phyloP scores from a whole-genome alignment of 2,888 invertebrate species.

The Operophtera brumata region DNA sequence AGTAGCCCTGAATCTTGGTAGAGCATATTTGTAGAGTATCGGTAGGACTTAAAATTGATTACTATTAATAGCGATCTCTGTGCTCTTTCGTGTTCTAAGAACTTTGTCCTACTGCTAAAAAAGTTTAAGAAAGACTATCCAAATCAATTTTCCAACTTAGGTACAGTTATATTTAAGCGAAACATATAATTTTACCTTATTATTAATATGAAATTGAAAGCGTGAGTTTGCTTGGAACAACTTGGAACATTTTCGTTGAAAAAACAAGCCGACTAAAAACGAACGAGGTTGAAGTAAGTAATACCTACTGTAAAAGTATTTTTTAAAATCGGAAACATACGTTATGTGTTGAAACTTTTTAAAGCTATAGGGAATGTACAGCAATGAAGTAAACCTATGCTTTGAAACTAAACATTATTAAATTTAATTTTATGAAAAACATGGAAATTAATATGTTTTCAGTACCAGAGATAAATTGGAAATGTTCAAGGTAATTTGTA shows the following conservation, averaged over 20 bases:
- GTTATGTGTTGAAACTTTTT: background rate
- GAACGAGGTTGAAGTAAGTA: background rate
- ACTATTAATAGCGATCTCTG: no score
- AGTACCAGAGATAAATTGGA: slow-evolving; percentile 53
- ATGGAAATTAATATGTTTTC: slow-evolving; percentile 40
- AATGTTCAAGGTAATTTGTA: slow-evolving; percentile 57
- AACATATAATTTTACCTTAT: no score
- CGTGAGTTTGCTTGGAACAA: background rate
- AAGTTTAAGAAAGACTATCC: no score
- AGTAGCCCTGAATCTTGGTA: no score
- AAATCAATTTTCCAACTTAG: no score
- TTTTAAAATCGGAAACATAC: background rate
- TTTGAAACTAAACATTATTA: background rate
- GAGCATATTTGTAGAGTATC: no score
- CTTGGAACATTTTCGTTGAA: background rate
- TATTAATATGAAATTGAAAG: no score
- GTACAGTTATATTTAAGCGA: no score
- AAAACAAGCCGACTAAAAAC: background rate
- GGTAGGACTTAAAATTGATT: no score
- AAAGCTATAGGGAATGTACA: background rate
- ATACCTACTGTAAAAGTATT: background rate
- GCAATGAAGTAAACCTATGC: background rate
- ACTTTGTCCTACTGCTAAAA: no score
- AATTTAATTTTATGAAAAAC: background rate
- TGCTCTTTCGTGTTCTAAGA: no score